Evolutionary conservation across 92 coral and sea anemone species (phyloP), one percentile per base, ranked within the genome.

Genomic region (Virgularia gustaviana): DNA sequence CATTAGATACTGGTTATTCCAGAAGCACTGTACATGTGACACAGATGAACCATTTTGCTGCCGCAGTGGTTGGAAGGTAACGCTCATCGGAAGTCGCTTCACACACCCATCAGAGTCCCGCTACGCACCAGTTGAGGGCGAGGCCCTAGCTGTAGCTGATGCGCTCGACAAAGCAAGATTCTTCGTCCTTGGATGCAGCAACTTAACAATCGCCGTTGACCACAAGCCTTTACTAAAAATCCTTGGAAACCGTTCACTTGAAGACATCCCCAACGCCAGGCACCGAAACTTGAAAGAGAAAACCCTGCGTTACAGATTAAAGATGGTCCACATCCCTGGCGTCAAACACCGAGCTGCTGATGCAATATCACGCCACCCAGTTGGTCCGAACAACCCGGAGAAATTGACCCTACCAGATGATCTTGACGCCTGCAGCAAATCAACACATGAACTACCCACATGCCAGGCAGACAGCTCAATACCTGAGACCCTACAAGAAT

Each of bases 21-120:
- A n/a, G n/a, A n/a, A n/a, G n/a, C n/a, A n/a, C n/a, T n/a, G n/a
- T n/a, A n/a, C n/a, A n/a, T n/a, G n/a, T n/a, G n/a, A n/a, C n/a
- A n/a, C n/a, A n/a, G n/a, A n/a, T n/a, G n/a, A n/a, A n/a, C n/a
- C n/a, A n/a, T n/a, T n/a, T n/a, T n/a, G n/a, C n/a, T n/a, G n/a
- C n/a, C n/a, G n/a, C n/a, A n/a, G n/a, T n/a, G n/a, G 57, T 19
- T 71, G 90, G 90, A 86, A 82, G 9, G 32, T 82, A 23, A 82
- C 90, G 1, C 58, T 86, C 0, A 85, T 86, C 11, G 77, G 85
- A 6, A 86, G 90, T 80, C 70, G 77, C 44, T 86, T 78, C 80
- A 86, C 90, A 9, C 85, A 78, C 20, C 64, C 87, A 0, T 87
- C 82, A 0, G 79, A 82, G 19, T 78, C 90, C 13, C 36, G 82